A percentile compares a stretch with the other conserved stretches of the same genome.
Conservation (phyloP, 2,888 invertebrate genomes). For the Cancer borealis region DNA sequence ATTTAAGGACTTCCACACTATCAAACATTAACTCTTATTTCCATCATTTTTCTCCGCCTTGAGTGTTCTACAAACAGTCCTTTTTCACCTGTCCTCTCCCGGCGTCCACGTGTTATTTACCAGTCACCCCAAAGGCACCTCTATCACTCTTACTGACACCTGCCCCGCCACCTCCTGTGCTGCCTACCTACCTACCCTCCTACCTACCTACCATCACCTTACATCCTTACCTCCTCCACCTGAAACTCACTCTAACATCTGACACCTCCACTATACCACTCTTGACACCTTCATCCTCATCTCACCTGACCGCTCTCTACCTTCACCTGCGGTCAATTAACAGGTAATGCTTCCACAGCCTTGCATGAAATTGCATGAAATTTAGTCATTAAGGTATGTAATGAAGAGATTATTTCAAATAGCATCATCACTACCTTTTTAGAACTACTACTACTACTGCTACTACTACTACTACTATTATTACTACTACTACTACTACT, state of each 20-base stretch:
- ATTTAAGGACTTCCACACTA: not conserved
- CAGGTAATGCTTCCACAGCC: not conserved
- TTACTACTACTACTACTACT: too few relatives aligned
- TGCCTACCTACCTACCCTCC: not conserved
- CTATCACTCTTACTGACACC: not conserved
- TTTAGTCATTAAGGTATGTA: not conserved
- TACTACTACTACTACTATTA: too few relatives aligned
- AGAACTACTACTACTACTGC: too few relatives aligned
- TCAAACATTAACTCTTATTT: not conserved
- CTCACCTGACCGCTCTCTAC: not conserved
- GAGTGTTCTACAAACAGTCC: not conserved
- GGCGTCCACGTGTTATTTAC: not conserved
- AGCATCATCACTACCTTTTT: not conserved
- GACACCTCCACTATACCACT: not conserved
- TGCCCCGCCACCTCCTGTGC: not conserved
- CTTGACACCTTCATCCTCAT: not conserved
- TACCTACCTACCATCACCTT: not conserved
- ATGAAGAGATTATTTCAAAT: not conserved
- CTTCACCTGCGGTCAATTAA: not conserved
- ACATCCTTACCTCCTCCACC: too few relatives aligned
- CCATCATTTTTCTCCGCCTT: not conserved
- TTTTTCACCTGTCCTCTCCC: not conserved
- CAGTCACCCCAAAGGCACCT: not conserved
- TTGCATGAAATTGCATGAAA: not conserved
- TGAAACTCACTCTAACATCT: not conserved